Conservation (phyloP, 1,140 invertebrate species). For the Listronotus bonariensis region DNA sequence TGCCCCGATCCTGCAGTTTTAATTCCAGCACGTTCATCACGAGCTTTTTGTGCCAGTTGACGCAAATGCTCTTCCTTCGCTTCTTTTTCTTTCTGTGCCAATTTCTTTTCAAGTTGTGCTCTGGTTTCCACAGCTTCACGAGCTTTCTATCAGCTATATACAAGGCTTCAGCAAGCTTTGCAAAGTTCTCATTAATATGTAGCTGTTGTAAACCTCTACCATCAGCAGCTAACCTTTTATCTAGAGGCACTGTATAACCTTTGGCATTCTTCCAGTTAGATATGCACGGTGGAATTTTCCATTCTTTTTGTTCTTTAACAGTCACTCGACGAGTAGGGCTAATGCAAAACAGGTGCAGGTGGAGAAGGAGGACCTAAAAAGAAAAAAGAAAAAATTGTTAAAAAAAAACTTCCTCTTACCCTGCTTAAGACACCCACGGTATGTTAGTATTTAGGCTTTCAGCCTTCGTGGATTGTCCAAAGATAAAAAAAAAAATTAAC, state of each 20-base stretch:
- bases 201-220: conserved; percentile 95
- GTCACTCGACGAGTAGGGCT: conserved; percentile 97
- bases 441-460: too few species aligned
- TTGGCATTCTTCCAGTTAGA: conserved; percentile 99
- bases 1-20: conserved; percentile 55
- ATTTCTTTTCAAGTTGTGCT: conserved; percentile 93
- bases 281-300: conserved; percentile 99
- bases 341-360: conserved; percentile 93
- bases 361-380: conserved; percentile 86
- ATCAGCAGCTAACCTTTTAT: conserved; percentile 97
- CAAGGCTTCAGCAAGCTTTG: conserved; percentile 94
- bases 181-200: conserved; percentile 99
- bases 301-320: conserved; percentile 98
- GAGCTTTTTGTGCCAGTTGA: conserved; percentile 91
- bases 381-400: too few species aligned
- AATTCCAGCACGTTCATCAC: conserved; percentile 92
- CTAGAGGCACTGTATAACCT: conserved; percentile 97
- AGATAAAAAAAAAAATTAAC: too few species aligned
- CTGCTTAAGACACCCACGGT: too few species aligned
- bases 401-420: too few species aligned
- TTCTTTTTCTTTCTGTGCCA: conserved; percentile 98
- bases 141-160: conserved; percentile 97
- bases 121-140: conserved; percentile 95
- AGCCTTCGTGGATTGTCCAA: too few species aligned
- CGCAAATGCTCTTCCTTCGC: conserved; percentile 96